These are phyloP conservation scores for Sandelia bainsii DNA, from an alignment of 2,797 vertebrate species.

Conservation along the genomic window DNA sequence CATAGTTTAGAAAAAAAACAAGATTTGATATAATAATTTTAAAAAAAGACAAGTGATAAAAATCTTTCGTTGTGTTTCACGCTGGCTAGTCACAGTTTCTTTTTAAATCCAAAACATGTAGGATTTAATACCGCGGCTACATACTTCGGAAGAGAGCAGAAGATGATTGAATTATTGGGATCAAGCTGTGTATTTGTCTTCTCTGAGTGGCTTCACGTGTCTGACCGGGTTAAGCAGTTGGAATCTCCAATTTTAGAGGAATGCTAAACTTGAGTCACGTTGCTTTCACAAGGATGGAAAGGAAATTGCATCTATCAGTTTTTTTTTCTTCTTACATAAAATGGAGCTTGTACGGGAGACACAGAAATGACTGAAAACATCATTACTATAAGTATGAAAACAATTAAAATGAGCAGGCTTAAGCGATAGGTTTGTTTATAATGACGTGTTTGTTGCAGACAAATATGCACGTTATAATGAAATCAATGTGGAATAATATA, in stretches of 20 bases:
- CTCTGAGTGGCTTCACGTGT: conserved; percentile 37
- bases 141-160: not conserved
- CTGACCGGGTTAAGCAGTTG: conserved; percentile 37
- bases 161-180: conserved; percentile 36
- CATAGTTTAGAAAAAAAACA: conserved; percentile 29
- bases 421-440: not conserved
- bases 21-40: conserved; percentile 34
- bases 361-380: conserved; percentile 20
- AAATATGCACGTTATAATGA: not conserved
- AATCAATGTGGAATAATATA: conserved; percentile 11
- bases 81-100: conserved; percentile 27
- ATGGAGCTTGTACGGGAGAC: conserved; percentile 21
- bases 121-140: conserved; percentile 30
- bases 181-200: conserved; percentile 48
- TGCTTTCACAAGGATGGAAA: conserved; percentile 52
- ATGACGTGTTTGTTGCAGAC: not conserved
- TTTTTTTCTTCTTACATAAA: conserved; percentile 12
- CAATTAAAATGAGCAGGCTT: not conserved
- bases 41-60: conserved; percentile 49
- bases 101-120: conserved; percentile 29
- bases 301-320: conserved; percentile 61
- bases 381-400: not conserved
- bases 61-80: conserved; percentile 37
- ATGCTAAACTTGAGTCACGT: conserved; percentile 60
- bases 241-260: conserved; percentile 54